phyloP scores from a whole-genome alignment of 2,113 vertebrate genomes.

The Orthonyx spaldingii region DNA sequence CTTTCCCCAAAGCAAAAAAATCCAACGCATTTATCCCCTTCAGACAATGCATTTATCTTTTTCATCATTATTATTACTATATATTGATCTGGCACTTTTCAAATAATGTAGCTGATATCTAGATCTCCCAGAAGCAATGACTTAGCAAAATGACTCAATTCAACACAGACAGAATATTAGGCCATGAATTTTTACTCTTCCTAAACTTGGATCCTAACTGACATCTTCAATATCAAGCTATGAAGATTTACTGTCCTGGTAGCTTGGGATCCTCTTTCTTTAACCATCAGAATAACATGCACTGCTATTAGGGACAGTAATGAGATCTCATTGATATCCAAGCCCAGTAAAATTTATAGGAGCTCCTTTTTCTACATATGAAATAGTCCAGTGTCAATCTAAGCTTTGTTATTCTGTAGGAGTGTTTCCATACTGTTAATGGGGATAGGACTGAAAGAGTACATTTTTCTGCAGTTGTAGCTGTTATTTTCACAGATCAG shows the following conservation, averaged over 20 bases:
- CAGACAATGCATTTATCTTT: not conserved
- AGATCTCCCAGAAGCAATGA: not conserved
- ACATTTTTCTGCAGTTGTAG: not conserved
- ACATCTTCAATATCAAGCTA: not conserved
- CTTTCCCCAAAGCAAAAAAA: not conserved
- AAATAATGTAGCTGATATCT: not conserved
- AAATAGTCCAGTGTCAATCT: not conserved
- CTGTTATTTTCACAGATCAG: not conserved
- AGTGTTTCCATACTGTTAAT: not conserved
- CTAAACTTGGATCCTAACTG: not conserved
- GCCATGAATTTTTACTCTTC: not conserved
- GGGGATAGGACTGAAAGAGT: not conserved
- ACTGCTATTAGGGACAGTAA: not conserved
- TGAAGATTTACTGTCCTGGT: not conserved
- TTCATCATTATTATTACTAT: not conserved
- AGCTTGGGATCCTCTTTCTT: not conserved
- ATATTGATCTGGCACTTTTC: not conserved
- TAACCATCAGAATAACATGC: not conserved
- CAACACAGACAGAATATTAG: not conserved
- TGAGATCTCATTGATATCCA: not conserved
- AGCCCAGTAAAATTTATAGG: not conserved
- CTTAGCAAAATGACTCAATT: not conserved
- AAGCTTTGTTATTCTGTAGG: not conserved
- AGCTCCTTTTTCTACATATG: not conserved
- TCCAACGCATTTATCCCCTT: not conserved